Base-by-base conservation (phyloP, 2,113 vertebrate genomes). In the Lophura nycthemera region DNA sequence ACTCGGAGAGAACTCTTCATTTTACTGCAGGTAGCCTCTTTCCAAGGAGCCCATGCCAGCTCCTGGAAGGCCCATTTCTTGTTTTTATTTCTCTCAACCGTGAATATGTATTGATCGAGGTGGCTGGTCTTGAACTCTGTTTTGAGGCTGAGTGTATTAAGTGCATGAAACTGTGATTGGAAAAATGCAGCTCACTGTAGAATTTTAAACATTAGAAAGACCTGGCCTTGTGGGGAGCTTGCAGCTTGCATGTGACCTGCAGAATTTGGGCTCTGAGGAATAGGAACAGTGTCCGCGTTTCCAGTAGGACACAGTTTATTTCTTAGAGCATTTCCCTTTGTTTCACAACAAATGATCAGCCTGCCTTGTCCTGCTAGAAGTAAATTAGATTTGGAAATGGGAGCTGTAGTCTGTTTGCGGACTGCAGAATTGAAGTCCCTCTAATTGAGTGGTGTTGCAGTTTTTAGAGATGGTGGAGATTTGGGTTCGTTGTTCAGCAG, bases 301-400 rank as follows among this genome's bases (percentile, higher is more conserved):
- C 69, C 75, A 84, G 87, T 82, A 91, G 91, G 88, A 71, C 80
- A 59, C 83, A 81, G 85, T 88, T 92, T 61, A 63, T 93, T 91
- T 95, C 65, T 73, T 78, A 11, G 3, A 93, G 76, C 52, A 22
- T 88, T 90, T 91, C 45, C 83, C 66, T 91, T 94, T 94, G 90
- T 95, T 95, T 92, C 32, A 7, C 85, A 83, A 64, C 76, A 78
- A 65, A 86, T 5, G 4, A 88, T 84, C 70, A 43, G 47, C 48
- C 48, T 93, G 83, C 73, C 76, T 86, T 79, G 76, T 86, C 86
- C 93, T 91, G 66, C 80, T 86, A 70, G 67, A 86, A 91, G 89
- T 60, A 86, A 92, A 93, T 95, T 79, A 69, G 73, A 73, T 96
- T 92, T 86, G 86, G 80, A 90, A 84, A 76, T 65, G 76, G 73